Base-by-base conservation (phyloP, 2,888 invertebrate species). In the Adelphocoris suturalis region DNA sequence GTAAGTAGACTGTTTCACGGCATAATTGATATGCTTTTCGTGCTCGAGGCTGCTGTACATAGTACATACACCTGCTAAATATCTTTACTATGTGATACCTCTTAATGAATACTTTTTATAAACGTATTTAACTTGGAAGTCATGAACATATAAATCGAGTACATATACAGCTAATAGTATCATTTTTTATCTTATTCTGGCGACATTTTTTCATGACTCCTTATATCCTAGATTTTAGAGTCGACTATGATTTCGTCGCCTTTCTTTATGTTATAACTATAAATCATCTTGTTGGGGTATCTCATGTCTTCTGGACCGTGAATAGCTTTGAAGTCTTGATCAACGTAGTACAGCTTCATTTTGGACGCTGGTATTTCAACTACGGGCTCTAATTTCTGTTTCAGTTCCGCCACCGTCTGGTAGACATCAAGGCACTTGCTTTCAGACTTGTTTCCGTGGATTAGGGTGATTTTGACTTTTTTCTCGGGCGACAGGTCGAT, bases 231-330 rank as follows among this genome's bases (percentile, higher is more conserved):
- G 55, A 91, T 93, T 93, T 97, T 97, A 91, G 96, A 96, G 93
- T 98, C 97, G 91, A 98, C 96, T 91, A 98, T 97, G 92, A 98
- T 98, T 93, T 98, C 97, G 93, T 98, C 98, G 14, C 98, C 98
- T 90, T 97, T 96, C 91, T 96, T 95, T 91, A 98, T 97, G 94
- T 98, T 98, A 94, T 98, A 98, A 90, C 97, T 97, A 93, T 98
- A 98, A 28, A 98, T 95, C 93, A 97, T 97, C 93, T 98, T 98
- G 92, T 96, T 96, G 1, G 97, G 97, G 92, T 96, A 98, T 92
- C 96, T 96, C 97, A 98, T 97, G 93, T 97, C 97, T 93, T 98
- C 98, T 0, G 97, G 97, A 27, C 97, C 97, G 90, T 93, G 93
- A 23, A 93, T 93, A 78, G 93, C 93, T 92, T 94, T 93, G 93